Conservation (phyloP, 2,113 vertebrate genomes). For the Thunnus thynnus region DNA sequence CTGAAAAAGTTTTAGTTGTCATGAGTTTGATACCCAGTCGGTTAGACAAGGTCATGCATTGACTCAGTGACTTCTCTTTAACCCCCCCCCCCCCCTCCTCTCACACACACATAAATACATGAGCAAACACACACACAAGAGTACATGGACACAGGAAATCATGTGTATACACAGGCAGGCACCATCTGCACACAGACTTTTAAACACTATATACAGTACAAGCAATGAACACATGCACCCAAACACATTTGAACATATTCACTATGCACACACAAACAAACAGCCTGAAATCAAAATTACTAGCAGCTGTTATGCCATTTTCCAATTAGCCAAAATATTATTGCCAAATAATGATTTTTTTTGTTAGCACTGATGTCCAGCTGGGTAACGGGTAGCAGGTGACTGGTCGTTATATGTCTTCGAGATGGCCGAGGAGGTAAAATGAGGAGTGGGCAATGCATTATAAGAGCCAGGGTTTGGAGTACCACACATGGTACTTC, state of each 20-base stretch:
- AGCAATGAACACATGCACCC: conserved; percentile 15
- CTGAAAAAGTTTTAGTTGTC: conserved; percentile 75
- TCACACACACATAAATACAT: conserved; percentile 17
- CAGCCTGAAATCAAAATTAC: conserved; percentile 10
- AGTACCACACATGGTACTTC: conserved; percentile 69
- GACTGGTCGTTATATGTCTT: conserved; percentile 47
- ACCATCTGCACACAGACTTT: conserved; percentile 15
- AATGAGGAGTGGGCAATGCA: conserved; percentile 53
- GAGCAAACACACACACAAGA: not conserved
- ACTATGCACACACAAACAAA: not conserved
- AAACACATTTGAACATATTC: conserved; percentile 19
- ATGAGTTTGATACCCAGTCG: conserved; percentile 69
- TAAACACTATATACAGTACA: conserved; percentile 8
- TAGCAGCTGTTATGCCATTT: conserved; percentile 21
- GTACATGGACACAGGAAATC: not conserved
- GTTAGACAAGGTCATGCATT: conserved; percentile 76
- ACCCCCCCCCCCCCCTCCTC: conserved; percentile 38
- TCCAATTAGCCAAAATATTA: conserved; percentile 20
- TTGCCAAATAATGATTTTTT: conserved; percentile 20
- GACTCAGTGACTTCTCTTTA: conserved; percentile 67
- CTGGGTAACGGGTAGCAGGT: conserved; percentile 50
- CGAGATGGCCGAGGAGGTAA: conserved; percentile 47
- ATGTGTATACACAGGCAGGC: not conserved
- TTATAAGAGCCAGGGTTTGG: conserved; percentile 44
- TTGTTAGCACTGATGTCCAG: conserved; percentile 8